These are phyloP conservation scores for Equus przewalskii DNA, from an alignment of 2,113 vertebrate genomes.

Conservation along the genomic window DNA sequence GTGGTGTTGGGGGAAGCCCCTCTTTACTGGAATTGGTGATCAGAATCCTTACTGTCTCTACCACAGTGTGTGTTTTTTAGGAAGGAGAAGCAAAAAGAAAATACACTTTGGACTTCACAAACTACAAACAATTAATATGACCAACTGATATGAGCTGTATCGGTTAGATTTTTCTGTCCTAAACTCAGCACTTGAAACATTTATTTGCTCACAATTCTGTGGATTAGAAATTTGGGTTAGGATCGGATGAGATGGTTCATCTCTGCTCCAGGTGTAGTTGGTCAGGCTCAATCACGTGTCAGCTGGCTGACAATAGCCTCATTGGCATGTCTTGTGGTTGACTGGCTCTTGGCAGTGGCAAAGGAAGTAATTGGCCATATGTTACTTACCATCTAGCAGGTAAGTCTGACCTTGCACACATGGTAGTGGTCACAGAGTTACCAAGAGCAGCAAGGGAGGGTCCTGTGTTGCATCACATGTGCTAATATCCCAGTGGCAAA, in stretches of 20 bases:
- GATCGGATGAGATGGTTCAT: not conserved
- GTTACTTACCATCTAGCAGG: not conserved
- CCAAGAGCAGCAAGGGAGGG: not conserved
- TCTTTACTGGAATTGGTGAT: not conserved
- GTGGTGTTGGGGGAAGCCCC: not conserved
- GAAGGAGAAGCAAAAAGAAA: slow-evolving; percentile 1
- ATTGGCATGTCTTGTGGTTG: not conserved
- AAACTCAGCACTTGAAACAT: not conserved
- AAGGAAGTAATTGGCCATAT: not conserved
- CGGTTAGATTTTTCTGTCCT: not conserved
- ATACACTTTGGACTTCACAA: not conserved
- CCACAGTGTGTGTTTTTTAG: not conserved
- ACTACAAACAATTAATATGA: not conserved
- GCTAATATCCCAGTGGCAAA: not conserved
- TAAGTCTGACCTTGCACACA: not conserved
- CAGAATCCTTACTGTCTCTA: not conserved
- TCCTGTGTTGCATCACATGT: not conserved
- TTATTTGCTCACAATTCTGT: not conserved
- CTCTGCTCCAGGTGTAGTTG: not conserved
- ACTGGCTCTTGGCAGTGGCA: not conserved
- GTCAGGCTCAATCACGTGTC: not conserved
- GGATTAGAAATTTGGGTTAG: not conserved
- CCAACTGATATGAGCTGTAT: not conserved
- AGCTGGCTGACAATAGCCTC: not conserved
- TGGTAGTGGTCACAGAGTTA: not conserved